Evolutionary conservation across 2,888 invertebrate genomes (phyloP).

Genomic region (Eumerus sabulonum): DNA sequence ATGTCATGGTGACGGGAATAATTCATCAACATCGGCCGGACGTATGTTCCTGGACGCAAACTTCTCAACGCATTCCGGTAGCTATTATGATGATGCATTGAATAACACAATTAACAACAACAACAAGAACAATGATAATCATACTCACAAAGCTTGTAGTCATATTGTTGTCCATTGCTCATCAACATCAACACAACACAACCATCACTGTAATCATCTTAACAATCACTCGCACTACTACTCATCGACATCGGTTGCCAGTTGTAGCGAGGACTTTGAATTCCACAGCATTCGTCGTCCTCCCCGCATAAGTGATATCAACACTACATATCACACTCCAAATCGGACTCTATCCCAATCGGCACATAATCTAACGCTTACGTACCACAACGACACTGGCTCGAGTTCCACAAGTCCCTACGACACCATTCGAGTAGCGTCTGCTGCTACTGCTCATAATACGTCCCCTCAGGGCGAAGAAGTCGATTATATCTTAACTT

Average conservation of each 20-base stretch:
- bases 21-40: constrained; percentile 68
- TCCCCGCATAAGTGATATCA: constrained; percentile 39
- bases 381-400: constrained; percentile 39
- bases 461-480: constrained; percentile 49
- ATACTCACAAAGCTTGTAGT: constrained; percentile 65
- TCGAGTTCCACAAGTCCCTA: constrained; percentile 53
- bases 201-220: constrained; percentile 61
- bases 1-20: constrained; percentile 63
- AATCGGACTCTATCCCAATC: constrained; percentile 53
- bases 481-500: constrained; percentile 71
- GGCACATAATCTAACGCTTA: constrained; percentile 55
- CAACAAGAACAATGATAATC: constrained; percentile 30
- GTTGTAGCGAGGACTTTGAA: constrained; percentile 64
- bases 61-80: constrained; percentile 75
- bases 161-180: constrained; percentile 70
- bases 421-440: constrained; percentile 67
- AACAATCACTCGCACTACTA: constrained; percentile 72
- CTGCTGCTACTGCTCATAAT: constrained; percentile 43
- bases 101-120: constrained; percentile 66
- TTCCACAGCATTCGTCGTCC: constrained; percentile 42
- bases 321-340: constrained; percentile 50
- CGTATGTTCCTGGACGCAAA: constrained; percentile 77
- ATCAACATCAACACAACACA: constrained; percentile 58
- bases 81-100: constrained; percentile 71
- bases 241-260: constrained; percentile 72